Base-by-base conservation (phyloP, 2,888 invertebrate genomes). In the Chaitophorus viminalis region DNA sequence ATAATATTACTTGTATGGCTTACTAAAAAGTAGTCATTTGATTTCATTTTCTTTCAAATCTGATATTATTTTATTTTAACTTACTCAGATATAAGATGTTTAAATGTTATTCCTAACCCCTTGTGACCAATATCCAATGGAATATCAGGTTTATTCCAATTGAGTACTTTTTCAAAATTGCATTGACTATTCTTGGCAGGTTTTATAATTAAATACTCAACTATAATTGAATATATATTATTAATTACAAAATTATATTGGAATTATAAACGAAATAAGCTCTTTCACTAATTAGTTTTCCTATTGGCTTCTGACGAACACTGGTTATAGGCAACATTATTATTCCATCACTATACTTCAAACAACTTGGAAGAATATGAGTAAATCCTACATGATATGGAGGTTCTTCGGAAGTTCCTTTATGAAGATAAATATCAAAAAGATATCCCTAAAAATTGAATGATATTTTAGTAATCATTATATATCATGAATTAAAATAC, bases 81-180 rank as follows among this genome's bases (percentile, higher is more conserved):
- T 39, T 39, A 89, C 89, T 85, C 82, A n/a, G n/a, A n/a, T n/a
- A n/a, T n/a, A n/a, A n/a, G n/a, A 39, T 84, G 39, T 92, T 95
- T 95, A 91, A 97, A 98, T 89, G 98, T 98, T 88, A 96, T 96
- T 77, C 99, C 99, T 75, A 97, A 94, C 21, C 99, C 99, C 84
- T 99, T 93, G 91, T 99, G 99, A 0, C 99, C 99, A 79, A 99
- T 97, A 92, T 99, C 98, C 88, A 99, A 92, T 0, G 97, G 96
- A 33, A 94, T 95, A 94, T 96, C 95, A 75, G 95, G 93, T 81
- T 95, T 94, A 90, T 96, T 96, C 98, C 98, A 98, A 91, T 97
- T 95, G 89, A 95, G 95, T 5, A 95, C 93, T 25, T 95, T 93
- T 90, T 94, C 93, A 94, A 98, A 94, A 91, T 95, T 94, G 93